Evolutionary conservation across 2,888 invertebrate species (phyloP).

Genomic region (Synergus japonicus): DNA sequence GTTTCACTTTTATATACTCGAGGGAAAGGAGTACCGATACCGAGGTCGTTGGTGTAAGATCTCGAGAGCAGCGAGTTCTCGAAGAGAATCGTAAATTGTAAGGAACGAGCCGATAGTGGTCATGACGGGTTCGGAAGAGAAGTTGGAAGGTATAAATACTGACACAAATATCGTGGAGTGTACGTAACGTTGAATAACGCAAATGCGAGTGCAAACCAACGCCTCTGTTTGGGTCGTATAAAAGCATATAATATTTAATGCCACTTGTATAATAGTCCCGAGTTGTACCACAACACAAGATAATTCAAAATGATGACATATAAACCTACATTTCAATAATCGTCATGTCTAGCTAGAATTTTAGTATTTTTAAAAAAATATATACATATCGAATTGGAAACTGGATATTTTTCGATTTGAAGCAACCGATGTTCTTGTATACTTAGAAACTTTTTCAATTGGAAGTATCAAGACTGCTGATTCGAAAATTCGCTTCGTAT

Average conservation of each 20-base stretch:
- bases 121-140: constrained; percentile 27
- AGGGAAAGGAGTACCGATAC: constrained; percentile 39
- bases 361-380: not conserved
- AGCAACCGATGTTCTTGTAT: too few species aligned
- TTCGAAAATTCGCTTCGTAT: too few species aligned
- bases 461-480: too few species aligned
- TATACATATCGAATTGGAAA: too few species aligned
- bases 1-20: constrained; percentile 31
- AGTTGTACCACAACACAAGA: not conserved
- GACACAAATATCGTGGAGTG: constrained; percentile 19
- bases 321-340: not conserved
- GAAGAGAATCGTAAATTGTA: constrained; percentile 40
- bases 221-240: not conserved
- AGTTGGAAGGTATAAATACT: constrained; percentile 27
- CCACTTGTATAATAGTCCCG: not conserved
- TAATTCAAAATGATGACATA: not conserved
- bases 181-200: constrained; percentile 36
- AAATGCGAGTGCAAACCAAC: constrained; percentile 14
- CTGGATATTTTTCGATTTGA: too few species aligned
- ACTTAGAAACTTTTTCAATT: too few species aligned
- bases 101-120: constrained; percentile 38
- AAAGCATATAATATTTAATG: not conserved
- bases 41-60: constrained; percentile 39
- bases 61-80: constrained; percentile 5
- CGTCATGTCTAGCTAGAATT: not conserved